Evolutionary conservation across 2,113 vertebrate genomes (phyloP), one percentile per base, ranked within the genome.

Genomic region (Stomatorhinus ivindoensis): DNA sequence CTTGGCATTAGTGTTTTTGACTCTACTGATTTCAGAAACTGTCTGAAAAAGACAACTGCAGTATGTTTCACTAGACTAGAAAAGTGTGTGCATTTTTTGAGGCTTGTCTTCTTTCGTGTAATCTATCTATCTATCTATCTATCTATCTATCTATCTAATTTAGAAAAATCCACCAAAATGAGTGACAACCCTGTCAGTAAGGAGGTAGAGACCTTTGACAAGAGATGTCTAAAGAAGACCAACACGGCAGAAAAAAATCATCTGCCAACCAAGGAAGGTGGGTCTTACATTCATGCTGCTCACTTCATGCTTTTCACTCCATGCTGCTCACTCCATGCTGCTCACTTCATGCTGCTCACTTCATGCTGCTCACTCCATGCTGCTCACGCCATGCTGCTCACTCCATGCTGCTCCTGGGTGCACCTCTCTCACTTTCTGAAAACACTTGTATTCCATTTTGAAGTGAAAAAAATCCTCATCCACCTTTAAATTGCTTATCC

Each of bases 241-340:
- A 94, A 89, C 44, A 97, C 96, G 0, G 55, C 92, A 46, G 96
- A 95, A 93, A 97, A 96, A 90, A 96, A 95, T 90, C 90, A 86
- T 31, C 91, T 97, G 24, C 97, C 97, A 6, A 97, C 96, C 0
- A 92, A 96, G 90, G 94, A 96, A 91, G 96, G 97, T 97, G 92
- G 93, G 97, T 94, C 4, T 19, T 73, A 11, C 39, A 2, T 4
- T 5, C 5, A 46, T 46, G 3, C 42, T 44, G 42, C 42, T 44
- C 42, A 44, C 42, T 44, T 4, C 42, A 44, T 44, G 4, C 42
- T 2, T 2, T 4, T 44, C 42, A 44, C 42, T 2, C 42, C 44
- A 46, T 46, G 6, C 44, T 6, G 44, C 44, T 44, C 44, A 44
- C 44, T 44, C 4, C 44, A 44, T 44, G 4, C 44, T 4, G 44